Conservation (phyloP, 2,797 vertebrate genomes). For the Petrocephalus schoutedeni region DNA sequence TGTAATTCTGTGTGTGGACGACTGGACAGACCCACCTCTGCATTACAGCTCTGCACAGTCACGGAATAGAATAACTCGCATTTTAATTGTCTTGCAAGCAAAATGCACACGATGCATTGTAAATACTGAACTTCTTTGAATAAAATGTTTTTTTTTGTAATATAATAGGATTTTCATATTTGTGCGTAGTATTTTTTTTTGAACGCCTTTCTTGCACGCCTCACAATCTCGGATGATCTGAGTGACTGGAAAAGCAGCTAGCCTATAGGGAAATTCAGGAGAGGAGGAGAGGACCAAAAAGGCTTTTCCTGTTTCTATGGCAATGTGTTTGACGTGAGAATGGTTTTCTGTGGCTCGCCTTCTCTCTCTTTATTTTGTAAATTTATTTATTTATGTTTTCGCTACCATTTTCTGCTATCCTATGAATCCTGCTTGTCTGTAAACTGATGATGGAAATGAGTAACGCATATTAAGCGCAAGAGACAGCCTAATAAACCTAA, state of each 20-base stretch:
- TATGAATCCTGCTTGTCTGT: constrained; percentile 47
- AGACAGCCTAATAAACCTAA: constrained; percentile 21
- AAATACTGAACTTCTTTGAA: constrained; percentile 24
- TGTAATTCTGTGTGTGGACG: constrained; percentile 13
- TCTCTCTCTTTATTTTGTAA: constrained; percentile 30
- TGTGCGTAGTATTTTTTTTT: constrained; percentile 19
- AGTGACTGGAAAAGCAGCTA: constrained; percentile 9
- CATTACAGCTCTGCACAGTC: constrained; percentile 18
- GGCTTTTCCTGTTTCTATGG: constrained; percentile 58
- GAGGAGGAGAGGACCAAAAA: constrained; percentile 57
- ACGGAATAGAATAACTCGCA: constrained; percentile 8
- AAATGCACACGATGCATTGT: constrained; percentile 20
- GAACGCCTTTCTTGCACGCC: constrained; percentile 17
- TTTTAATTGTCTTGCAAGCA: constrained; percentile 19
- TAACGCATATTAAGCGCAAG: constrained; percentile 17
- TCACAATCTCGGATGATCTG: background rate
- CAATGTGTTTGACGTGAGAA: constrained; percentile 52
- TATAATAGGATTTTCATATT: constrained; percentile 28
- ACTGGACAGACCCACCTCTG: background rate
- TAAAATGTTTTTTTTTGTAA: constrained; percentile 28
- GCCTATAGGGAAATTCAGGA: constrained; percentile 26
- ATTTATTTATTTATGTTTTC: constrained; percentile 20
- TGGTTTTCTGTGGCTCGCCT: constrained; percentile 43
- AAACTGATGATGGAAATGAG: constrained; percentile 20
- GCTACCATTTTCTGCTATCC: constrained; percentile 34